phyloP scores from a whole-genome alignment of 2,113 vertebrate species.

The Melanerpes formicivorus region DNA sequence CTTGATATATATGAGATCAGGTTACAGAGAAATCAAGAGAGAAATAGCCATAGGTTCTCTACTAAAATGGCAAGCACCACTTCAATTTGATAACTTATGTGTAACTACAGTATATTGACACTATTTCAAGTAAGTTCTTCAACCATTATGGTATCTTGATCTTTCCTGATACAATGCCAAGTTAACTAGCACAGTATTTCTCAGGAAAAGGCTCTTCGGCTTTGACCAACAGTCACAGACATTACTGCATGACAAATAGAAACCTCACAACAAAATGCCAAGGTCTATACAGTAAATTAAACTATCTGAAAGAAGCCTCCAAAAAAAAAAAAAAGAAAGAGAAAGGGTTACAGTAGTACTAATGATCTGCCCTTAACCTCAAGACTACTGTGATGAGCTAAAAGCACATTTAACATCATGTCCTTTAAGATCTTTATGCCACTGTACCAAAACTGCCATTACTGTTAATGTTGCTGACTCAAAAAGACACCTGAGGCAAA shows the following conservation, averaged over 20 bases:
- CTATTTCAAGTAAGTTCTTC: neutral
- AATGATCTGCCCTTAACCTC: neutral
- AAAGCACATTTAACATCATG: neutral
- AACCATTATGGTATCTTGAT: neutral
- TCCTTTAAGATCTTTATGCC: neutral
- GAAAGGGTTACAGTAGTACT: neutral
- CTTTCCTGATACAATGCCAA: neutral
- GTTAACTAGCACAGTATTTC: neutral
- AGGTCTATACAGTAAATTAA: neutral
- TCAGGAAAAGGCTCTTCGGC: neutral
- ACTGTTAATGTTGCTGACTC: neutral
- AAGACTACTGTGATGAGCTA: neutral
- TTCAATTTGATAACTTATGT: neutral
- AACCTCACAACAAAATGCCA: neutral
- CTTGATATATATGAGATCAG: rapidly evolving
- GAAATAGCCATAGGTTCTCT: neutral
- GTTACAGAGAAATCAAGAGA: neutral
- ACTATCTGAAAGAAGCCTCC: neutral
- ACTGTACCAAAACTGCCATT: neutral
- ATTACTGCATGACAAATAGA: neutral
- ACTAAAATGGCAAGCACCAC: neutral
- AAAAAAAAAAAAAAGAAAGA: neutral
- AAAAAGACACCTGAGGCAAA: neutral
- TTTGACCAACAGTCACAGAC: neutral
- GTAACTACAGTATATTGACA: neutral